Evolutionary conservation across 1,140 invertebrate genomes (phyloP).

Genomic region (Prorops nasuta): DNA sequence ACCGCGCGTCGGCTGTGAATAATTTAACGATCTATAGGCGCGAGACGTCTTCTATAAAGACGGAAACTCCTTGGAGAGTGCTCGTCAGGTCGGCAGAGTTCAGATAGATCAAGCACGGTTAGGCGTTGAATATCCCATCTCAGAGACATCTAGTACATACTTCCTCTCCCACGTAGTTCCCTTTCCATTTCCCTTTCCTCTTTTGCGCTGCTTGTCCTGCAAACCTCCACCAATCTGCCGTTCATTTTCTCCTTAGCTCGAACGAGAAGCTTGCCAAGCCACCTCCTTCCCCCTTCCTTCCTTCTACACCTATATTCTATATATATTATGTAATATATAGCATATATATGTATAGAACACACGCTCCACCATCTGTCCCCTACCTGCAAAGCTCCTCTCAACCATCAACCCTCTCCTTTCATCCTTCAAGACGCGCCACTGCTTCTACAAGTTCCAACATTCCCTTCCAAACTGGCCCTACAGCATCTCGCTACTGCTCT

Average conservation of each 20-base stretch:
- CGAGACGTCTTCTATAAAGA: not conserved
- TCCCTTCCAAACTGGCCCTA: too few species aligned
- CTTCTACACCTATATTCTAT: too few species aligned
- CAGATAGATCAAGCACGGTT: not conserved
- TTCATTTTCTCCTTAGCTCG: slow-evolving; percentile 1
- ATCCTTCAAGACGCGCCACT: too few species aligned
- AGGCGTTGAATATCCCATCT: not conserved
- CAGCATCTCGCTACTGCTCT: too few species aligned
- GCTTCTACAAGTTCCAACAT: too few species aligned
- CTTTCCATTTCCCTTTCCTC: slow-evolving; percentile 13
- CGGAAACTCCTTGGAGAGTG: not conserved
- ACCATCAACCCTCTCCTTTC: too few species aligned
- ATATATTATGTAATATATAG: too few species aligned
- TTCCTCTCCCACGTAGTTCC: slow-evolving; percentile 13
- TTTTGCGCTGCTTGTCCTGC: slow-evolving; percentile 2
- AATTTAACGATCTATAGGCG: not conserved
- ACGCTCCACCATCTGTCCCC: too few species aligned
- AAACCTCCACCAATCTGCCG: not conserved
- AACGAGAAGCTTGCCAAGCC: too few species aligned
- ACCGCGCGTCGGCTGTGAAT: not conserved
- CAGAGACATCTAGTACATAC: not conserved
- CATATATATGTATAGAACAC: too few species aligned
- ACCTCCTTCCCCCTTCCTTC: too few species aligned
- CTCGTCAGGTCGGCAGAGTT: not conserved
- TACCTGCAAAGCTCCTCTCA: too few species aligned